Conservation (phyloP, 2,113 vertebrate genomes). For the Rhynchomys soricoides region DNA sequence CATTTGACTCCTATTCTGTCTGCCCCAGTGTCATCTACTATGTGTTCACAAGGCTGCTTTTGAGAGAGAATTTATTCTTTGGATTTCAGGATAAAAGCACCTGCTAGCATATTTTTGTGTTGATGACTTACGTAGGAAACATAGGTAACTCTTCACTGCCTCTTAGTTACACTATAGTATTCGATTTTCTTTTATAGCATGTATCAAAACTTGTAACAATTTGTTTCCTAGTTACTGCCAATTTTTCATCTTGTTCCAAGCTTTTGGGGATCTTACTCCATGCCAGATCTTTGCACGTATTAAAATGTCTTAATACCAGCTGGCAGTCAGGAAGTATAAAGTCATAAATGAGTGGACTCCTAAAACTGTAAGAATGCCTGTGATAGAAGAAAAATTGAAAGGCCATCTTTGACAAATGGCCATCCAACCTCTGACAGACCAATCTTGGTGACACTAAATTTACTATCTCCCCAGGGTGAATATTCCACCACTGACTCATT, state of each 20-base stretch:
- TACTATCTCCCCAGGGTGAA: not conserved
- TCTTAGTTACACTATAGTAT: not conserved
- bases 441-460: not conserved
- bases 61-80: not conserved
- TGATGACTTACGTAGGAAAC: not conserved
- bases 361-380: slow-evolving; percentile 29
- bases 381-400: slow-evolving; percentile 53
- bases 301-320: not conserved
- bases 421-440: not conserved
- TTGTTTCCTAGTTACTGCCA: not conserved
- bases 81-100: not conserved
- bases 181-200: not conserved
- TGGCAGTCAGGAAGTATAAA: slow-evolving; percentile 39
- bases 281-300: not conserved
- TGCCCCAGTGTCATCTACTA: not conserved
- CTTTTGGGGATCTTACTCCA: not conserved
- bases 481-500: not conserved
- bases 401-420: slow-evolving; percentile 28
- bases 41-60: not conserved
- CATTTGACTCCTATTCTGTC: not conserved
- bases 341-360: slow-evolving; percentile 1
- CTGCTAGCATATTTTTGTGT: not conserved
- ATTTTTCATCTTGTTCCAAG: not conserved
- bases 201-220: not conserved
- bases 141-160: accelerated